phyloP scores from a whole-genome alignment of 2,113 vertebrate species.

The Tapirus terrestris region DNA sequence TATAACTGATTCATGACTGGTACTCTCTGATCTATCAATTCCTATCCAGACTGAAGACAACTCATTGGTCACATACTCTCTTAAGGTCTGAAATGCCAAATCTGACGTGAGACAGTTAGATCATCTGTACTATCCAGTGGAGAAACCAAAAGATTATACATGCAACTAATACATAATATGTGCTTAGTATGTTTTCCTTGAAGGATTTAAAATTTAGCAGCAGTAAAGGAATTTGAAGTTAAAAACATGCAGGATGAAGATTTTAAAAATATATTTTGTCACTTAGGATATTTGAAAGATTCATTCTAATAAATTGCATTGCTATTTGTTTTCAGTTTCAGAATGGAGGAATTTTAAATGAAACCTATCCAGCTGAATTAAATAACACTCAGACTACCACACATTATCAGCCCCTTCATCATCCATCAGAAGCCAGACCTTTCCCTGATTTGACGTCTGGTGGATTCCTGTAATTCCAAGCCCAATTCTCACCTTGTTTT shows the following conservation, averaged over 20 bases:
- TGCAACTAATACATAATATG: neutral
- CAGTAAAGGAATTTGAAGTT: neutral
- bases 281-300: conserved; percentile 18
- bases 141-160: neutral
- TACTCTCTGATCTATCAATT: neutral
- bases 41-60: neutral
- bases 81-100: neutral
- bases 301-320: conserved; percentile 36
- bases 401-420: conserved; percentile 84
- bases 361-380: conserved; percentile 84
- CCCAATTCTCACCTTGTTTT: conserved; percentile 72
- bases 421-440: conserved; percentile 82
- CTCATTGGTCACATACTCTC: neutral
- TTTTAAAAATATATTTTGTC: neutral
- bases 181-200: neutral
- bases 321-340: conserved; percentile 84
- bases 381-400: conserved; percentile 77
- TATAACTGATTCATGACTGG: neutral
- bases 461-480: conserved; percentile 83
- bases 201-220: neutral
- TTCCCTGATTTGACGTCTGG: conserved; percentile 87
- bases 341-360: conserved; percentile 84
- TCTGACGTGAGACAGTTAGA: neutral
- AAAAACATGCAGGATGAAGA: neutral
- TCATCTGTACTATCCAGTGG: neutral